phyloP scores from a whole-genome alignment of 1,140 invertebrate genomes.

The Caenorhabditis briggsae region DNA sequence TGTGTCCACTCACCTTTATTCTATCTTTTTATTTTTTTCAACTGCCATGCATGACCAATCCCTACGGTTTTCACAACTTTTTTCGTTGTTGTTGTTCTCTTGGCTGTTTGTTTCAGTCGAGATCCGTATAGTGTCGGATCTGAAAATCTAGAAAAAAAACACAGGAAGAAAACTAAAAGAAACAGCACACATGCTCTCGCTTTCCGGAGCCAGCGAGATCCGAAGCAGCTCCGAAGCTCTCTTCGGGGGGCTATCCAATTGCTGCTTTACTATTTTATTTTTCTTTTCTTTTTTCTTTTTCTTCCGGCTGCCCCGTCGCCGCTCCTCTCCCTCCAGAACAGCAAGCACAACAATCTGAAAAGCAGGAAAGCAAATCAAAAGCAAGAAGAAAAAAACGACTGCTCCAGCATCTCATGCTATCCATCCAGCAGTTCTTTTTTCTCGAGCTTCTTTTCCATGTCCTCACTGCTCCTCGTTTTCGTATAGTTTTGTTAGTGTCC shows the following conservation, averaged over 20 bases:
- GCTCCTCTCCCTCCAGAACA: conserved; percentile 26
- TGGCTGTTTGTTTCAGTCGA: conserved; percentile 9
- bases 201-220: conserved; percentile 24
- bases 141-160: conserved; percentile 17
- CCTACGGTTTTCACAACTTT: conserved; percentile 1
- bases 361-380: conserved; percentile 5
- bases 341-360: conserved; percentile 54
- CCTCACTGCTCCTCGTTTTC: conserved; percentile 44
- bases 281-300: conserved; percentile 47
- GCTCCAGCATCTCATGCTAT: conserved; percentile 35
- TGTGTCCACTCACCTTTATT: conserved; percentile 35
- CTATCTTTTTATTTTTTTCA: conserved; percentile 24
- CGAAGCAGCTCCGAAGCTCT: conserved; percentile 33
- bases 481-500: conserved; percentile 56
- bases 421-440: not conserved
- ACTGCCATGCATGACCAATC: conserved; percentile 43
- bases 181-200: conserved; percentile 37
- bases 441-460: conserved; percentile 44
- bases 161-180: conserved; percentile 11
- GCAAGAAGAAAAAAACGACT: conserved; percentile 35
- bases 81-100: conserved; percentile 1
- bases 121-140: conserved; percentile 20
- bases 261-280: conserved; percentile 56
- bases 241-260: conserved; percentile 48
- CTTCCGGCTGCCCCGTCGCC: not conserved